Conservation (phyloP, 2,797 vertebrate genomes). For the Clamator glandarius region DNA sequence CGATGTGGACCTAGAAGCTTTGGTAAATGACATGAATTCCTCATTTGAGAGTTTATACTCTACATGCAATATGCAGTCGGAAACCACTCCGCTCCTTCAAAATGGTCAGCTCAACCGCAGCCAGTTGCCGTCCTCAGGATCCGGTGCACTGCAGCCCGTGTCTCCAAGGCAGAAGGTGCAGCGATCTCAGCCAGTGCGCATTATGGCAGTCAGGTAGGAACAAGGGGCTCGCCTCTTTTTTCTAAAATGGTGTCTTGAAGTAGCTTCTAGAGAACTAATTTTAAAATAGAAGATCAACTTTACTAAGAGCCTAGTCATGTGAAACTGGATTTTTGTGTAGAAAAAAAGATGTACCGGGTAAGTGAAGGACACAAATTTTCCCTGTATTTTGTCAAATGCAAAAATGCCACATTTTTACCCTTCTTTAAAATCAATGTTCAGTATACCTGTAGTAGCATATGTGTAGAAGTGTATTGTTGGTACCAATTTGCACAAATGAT, state of each 20-base stretch:
- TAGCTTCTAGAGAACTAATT: accelerated
- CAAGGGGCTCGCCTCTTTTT: too few relatives aligned
- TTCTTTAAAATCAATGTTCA: neutral
- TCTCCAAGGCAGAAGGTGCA: constrained; percentile 80
- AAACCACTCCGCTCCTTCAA: constrained; percentile 85
- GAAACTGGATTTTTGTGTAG: neutral
- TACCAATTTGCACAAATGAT: neutral
- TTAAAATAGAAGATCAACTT: neutral
- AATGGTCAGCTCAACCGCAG: constrained; percentile 82
- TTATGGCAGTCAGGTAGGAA: constrained; percentile 90
- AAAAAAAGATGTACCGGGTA: neutral
- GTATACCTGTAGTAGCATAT: neutral
- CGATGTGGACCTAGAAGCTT: constrained; percentile 89
- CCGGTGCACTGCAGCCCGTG: constrained; percentile 50
- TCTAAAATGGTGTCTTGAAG: too few relatives aligned
- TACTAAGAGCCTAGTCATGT: accelerated
- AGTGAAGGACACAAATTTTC: neutral
- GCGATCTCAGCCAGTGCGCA: constrained; percentile 92
- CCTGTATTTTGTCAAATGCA: neutral
- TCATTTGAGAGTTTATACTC: constrained; percentile 90
- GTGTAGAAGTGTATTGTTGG: neutral
- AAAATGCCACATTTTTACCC: neutral
- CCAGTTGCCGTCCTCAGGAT: constrained; percentile 60
- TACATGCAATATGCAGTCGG: constrained; percentile 83
- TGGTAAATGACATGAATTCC: constrained; percentile 93